Percentiles rank a stretch among this genome's conserved stretches.
These are phyloP conservation scores for Dasypus novemcinctus DNA, from an alignment of 2,113 vertebrate genomes.

Conservation along the genomic window DNA sequence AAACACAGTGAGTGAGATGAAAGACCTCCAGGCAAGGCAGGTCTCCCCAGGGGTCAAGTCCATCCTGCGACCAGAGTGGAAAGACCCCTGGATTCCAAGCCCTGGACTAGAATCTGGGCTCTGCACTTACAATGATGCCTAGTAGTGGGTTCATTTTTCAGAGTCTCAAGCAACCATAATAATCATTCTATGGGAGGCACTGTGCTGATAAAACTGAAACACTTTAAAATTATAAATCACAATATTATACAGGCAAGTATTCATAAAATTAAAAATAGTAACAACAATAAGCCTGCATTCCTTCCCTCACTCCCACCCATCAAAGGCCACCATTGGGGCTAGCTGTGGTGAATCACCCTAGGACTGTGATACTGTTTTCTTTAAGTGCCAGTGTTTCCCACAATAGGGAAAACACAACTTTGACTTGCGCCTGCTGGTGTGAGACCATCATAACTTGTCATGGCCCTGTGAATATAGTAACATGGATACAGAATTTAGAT, in stretches of 20 bases:
- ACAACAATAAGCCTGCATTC: background rate
- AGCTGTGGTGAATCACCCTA: background rate
- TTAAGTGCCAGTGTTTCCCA: background rate
- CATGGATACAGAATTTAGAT: background rate
- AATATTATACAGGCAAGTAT: background rate
- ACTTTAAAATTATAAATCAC: background rate
- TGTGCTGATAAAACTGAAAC: background rate
- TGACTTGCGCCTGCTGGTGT: background rate
- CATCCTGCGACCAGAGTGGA: rapidly evolving
- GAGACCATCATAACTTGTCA: rapidly evolving
- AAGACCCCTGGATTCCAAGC: background rate
- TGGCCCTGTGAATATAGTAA: rapidly evolving
- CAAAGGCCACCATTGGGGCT: rapidly evolving
- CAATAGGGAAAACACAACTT: background rate
- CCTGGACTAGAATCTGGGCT: rapidly evolving
- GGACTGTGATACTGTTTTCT: background rate
- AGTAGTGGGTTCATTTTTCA: background rate
- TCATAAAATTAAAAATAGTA: background rate
- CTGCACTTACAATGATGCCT: rapidly evolving
- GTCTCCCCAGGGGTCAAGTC: rapidly evolving
- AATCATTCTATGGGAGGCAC: background rate
- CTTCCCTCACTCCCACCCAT: rapidly evolving
- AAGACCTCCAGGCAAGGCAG: rapidly evolving
- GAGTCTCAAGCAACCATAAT: background rate
- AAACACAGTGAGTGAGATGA: background rate